These are phyloP conservation scores for Cotesia typhae DNA, from an alignment of 1,140 invertebrate genomes.

Conservation along the genomic window DNA sequence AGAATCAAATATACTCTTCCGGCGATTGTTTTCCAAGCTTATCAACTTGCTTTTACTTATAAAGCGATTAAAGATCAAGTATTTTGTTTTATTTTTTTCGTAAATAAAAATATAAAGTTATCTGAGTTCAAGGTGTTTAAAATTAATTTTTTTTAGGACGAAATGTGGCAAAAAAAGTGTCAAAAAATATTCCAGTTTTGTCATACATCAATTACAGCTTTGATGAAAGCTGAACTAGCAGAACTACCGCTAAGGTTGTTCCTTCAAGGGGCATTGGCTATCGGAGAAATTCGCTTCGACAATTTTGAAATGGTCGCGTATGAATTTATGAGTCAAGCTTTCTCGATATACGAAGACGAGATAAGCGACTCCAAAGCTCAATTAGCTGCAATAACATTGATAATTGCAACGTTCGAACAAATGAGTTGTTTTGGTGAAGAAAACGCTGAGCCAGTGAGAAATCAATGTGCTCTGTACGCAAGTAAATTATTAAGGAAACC, in stretches of 20 bases:
- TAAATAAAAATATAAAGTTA: no score
- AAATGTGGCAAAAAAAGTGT: slow-evolving; percentile 98
- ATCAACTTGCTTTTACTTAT: slow-evolving; percentile 87
- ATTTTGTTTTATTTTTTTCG: slow-evolving; percentile 36
- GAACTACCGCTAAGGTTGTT: slow-evolving; percentile 94
- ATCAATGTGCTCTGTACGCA: slow-evolving; percentile 92
- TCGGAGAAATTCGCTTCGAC: slow-evolving; percentile 91
- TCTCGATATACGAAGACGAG: slow-evolving; percentile 98
- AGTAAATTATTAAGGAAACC: slow-evolving; percentile 97
- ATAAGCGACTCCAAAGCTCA: slow-evolving; percentile 98
- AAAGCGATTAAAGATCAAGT: slow-evolving; percentile 80
- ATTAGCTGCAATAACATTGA: slow-evolving; percentile 92
- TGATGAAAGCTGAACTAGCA: slow-evolving; percentile 93
- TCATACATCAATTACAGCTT: slow-evolving; percentile 90
- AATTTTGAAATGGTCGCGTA: slow-evolving; percentile 97
- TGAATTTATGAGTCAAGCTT: slow-evolving; percentile 98
- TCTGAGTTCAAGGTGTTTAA: background rate
- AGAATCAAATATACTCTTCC: slow-evolving; percentile 92
- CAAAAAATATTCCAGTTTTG: slow-evolving; percentile 98
- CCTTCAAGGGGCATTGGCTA: slow-evolving; percentile 92
- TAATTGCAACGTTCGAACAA: slow-evolving; percentile 95
- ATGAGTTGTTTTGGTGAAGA: slow-evolving; percentile 94
- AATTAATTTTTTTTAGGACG: slow-evolving; percentile 72
- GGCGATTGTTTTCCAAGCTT: slow-evolving; percentile 96
- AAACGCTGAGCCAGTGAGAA: slow-evolving; percentile 95